Base-by-base conservation (phyloP, 2,113 vertebrate genomes). In the Cyprinus carpio region DNA sequence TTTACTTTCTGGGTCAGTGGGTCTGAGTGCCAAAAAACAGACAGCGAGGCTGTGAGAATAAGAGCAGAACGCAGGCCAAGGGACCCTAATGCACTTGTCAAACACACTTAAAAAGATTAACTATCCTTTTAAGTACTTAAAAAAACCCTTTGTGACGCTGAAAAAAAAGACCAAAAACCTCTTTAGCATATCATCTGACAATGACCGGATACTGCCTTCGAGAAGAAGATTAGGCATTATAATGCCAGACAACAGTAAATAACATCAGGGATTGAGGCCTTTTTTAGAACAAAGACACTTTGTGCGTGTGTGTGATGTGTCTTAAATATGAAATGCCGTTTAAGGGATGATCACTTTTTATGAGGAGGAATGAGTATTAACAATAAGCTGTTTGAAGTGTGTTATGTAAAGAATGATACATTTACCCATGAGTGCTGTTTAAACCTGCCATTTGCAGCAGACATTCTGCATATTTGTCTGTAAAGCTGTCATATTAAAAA, bases 31-130 rank as follows among this genome's bases (percentile, higher is more conserved):
- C 85, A 80, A 82, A 82, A 75, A 75, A 43, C 51, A 34, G 43
- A 54, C 72, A 31, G 80, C 12, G 37, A 10, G 43, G 84, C 62
- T 15, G 37, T 62, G 60, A 84, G 60, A 84, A 84, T 54, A 64
- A 43, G 64, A 60, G 80, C 27, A 54, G 56, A 60, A 60, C 64
- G 31, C 40, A 43, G 46, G 74, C 65, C 49, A 34, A 49, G 81
- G 84, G 77, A 69, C 72, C 43, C 75, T 87, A 87, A 90, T 89
- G 87, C 83, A 86, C 80, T 80, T 71, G 74, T 82, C 72, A 25
- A 87, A 87, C 87, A 88, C 89, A 91, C 86, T 91, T 91, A 89
- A 90, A 90, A 89, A 89, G 90, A 90, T 91, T 91, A 91, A 77
- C 69, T 75, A 71, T 84, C 86, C 89, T 87, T 91, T 89, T 85